Base-by-base conservation (phyloP, 2,797 vertebrate species). In the Lagocephalus sceleratus region DNA sequence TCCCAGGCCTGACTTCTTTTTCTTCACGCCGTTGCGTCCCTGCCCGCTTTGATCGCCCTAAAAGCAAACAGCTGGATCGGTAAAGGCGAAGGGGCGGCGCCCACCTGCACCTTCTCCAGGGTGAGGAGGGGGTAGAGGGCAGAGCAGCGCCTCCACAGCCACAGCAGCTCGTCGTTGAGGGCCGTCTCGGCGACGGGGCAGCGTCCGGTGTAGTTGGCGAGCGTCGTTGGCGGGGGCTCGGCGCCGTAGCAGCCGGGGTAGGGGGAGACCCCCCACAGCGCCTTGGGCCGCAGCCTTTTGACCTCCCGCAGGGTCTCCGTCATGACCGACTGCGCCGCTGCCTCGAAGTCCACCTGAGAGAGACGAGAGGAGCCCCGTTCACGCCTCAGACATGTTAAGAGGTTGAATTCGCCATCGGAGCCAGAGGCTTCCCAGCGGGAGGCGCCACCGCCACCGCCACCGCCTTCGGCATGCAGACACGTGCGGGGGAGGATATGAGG, bases 311-410 rank as follows among this genome's bases (percentile, higher is more conserved):
- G 81, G 17, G 90, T 93, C 71, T 92, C 91, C 54, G 54, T 87
- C 62, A 92, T 79, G 22, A 93, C 78, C 21, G 90, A 85, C 78
- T 91, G 89, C 5, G 90, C 90, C 11, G 91, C 86, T 19, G 90
- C 87, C 70, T 92, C 90, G 9, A 92, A 93, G 79, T 93, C 92
- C 77, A 92, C 88, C 90, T 92, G 81, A 51, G 68, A 68, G 16
- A 16, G 32, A 35, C 14, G 32, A 42, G 32, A 12, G 2, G 11
- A 35, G 32, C 32, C 12, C 11, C 32, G 12, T 35, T 35, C 32
- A 29, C 26, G 6, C 26, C 3, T 29, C 26, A 9, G 32, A 35
- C 5, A 35, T 35, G 12, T 35, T 14, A 14, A 14, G 14, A 35
- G 14, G 32, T 35, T 35, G 12, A 14, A 35, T 35, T 12, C 32